phyloP scores from a whole-genome alignment of 2,888 invertebrate genomes.

The Aethes cnicana region DNA sequence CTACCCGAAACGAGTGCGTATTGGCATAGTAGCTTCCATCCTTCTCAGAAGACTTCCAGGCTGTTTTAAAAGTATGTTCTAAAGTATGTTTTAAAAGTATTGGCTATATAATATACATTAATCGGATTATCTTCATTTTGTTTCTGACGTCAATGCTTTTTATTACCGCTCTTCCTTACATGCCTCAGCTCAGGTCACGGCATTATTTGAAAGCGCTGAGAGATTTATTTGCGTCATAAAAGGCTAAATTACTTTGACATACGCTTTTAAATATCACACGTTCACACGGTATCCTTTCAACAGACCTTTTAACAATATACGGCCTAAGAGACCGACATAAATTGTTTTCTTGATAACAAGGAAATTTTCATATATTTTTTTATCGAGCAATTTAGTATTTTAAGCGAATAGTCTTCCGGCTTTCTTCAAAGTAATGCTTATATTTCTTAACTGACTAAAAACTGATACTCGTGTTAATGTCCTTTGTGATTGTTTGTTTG shows the following conservation, averaged over 20 bases:
- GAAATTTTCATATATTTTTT: conserved; percentile 8
- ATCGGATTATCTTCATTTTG: conserved; percentile 20
- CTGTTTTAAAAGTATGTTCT: too few relatives aligned
- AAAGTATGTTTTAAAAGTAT: too few relatives aligned
- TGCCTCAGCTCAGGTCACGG: conserved; percentile 22
- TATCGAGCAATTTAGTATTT: conserved; percentile 7
- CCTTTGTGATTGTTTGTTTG: too few relatives aligned
- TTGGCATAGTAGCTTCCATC: too few relatives aligned
- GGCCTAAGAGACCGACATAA: conserved; percentile 2
- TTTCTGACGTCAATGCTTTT: conserved; percentile 27
- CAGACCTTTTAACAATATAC: conserved; percentile 31
- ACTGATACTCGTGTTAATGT: conserved; percentile 37
- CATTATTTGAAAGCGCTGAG: conserved; percentile 28
- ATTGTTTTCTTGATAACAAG: conserved; percentile 2
- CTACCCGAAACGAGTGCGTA: too few relatives aligned
- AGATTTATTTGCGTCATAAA: conserved; percentile 30
- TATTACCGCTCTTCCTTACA: conserved; percentile 20
- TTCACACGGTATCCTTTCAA: conserved; percentile 28
- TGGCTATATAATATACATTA: conserved; percentile 12
- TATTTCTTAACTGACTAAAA: conserved; percentile 28
- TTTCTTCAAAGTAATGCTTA: conserved; percentile 11
- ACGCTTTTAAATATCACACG: conserved; percentile 18
- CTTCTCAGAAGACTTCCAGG: too few relatives aligned
- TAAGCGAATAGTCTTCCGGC: conserved; percentile 13
- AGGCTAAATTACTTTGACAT: conserved; percentile 27